These are phyloP conservation scores for Ennomos fuscantarius DNA, from an alignment of 2,888 invertebrate genomes.

Conservation along the genomic window DNA sequence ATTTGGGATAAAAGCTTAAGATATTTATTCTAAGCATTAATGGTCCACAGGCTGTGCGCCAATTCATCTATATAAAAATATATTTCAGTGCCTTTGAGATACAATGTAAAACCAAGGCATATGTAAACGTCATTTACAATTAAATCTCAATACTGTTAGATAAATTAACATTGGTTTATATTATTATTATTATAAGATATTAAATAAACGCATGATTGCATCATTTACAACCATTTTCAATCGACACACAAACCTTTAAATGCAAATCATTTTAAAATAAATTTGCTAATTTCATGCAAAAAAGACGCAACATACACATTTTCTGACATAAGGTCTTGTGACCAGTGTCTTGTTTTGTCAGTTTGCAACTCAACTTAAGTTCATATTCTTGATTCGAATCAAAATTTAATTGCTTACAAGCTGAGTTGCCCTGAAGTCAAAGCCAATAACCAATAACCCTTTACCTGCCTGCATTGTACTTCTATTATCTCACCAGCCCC, in stretches of 20 bases:
- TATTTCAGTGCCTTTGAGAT: constrained; percentile 20
- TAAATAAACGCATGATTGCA: constrained; percentile 19
- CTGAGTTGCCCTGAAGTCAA: constrained; percentile 29
- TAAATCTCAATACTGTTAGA: constrained; percentile 17
- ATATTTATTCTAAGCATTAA: constrained; percentile 27
- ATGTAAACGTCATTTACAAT: constrained; percentile 19
- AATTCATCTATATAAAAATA: constrained; percentile 21
- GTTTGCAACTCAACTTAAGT: background rate
- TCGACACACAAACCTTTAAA: constrained; percentile 15
- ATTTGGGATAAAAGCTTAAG: constrained; percentile 38
- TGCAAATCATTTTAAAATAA: constrained; percentile 4
- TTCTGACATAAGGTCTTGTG: background rate
- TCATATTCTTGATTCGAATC: background rate
- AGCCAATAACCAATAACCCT: background rate
- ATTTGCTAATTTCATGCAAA: constrained; percentile 4
- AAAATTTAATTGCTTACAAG: constrained; percentile 17
- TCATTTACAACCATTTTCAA: constrained; percentile 23
- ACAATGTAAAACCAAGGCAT: constrained; percentile 32
- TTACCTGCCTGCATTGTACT: constrained; percentile 26
- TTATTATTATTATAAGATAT: constrained; percentile 8
- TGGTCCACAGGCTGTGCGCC: constrained; percentile 36
- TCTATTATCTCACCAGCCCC: constrained; percentile 23
- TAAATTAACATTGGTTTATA: constrained; percentile 25
- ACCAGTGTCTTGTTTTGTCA: constrained; percentile 3
- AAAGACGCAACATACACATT: background rate